Percentiles rank a stretch among this genome's conserved stretches.
Evolutionary conservation across 2,888 invertebrate species (phyloP).

Genomic region (Acronicta psi): DNA sequence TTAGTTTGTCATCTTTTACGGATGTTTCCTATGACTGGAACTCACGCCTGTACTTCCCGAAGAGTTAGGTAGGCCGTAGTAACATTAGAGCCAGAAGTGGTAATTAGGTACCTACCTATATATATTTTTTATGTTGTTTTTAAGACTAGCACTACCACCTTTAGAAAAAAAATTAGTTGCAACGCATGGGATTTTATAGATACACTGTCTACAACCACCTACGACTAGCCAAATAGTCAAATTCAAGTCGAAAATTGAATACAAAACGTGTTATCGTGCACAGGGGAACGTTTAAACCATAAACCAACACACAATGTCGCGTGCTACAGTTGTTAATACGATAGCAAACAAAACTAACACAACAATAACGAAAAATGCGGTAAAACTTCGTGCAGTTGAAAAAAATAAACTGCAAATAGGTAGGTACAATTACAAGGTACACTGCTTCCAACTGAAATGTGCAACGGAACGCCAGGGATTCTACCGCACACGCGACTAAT

Average conservation of each 20-base stretch:
- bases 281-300: conserved; percentile 37
- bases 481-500: conserved; percentile 56
- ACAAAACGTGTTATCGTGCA: conserved; percentile 33
- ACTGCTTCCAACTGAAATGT: conserved; percentile 65
- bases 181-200: not conserved
- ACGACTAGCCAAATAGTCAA: conserved; percentile 21
- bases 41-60: not conserved
- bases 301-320: conserved; percentile 37
- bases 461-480: conserved; percentile 63
- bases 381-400: conserved; percentile 30
- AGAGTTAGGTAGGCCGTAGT: no score
- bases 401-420: conserved; percentile 47
- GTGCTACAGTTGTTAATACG: conserved; percentile 36
- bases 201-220: not conserved
- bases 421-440: conserved; percentile 46
- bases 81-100: no score
- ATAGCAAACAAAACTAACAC: conserved; percentile 34
- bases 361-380: conserved; percentile 40
- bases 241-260: conserved; percentile 38
- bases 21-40: not conserved
- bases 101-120: no score
- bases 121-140: no score
- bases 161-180: no score
- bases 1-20: conserved; percentile 42
- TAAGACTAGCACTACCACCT: no score